Evolutionary conservation across 1,140 invertebrate genomes (phyloP).

Genomic region (Pogonomyrmex californicus): DNA sequence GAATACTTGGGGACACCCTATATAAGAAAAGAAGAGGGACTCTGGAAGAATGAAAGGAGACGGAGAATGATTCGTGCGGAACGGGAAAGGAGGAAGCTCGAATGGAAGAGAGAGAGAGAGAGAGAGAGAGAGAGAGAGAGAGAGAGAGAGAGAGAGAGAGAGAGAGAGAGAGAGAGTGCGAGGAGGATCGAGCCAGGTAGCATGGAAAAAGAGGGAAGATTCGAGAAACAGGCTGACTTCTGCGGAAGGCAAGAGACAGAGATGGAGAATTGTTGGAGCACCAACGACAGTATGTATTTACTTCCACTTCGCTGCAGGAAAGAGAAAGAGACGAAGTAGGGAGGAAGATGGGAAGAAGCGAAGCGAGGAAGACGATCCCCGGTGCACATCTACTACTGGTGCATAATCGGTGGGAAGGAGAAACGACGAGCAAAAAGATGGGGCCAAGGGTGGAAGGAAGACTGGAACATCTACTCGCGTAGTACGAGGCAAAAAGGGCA

Average conservation of each 20-base stretch:
- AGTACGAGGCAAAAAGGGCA: slow-evolving; percentile 53
- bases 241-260: slow-evolving; percentile 8
- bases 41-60: slow-evolving; percentile 14
- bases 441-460: slow-evolving; percentile 24
- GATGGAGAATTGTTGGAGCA: slow-evolving; percentile 51
- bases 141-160: slow-evolving; percentile 36
- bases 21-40: slow-evolving; percentile 2
- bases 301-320: slow-evolving; percentile 25
- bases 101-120: slow-evolving; percentile 41
- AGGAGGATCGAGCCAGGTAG: not conserved
- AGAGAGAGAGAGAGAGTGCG: slow-evolving; percentile 14
- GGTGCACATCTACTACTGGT: slow-evolving; percentile 40
- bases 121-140: too few species aligned
- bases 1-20: not conserved
- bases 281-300: slow-evolving; percentile 53
- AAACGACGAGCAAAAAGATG: slow-evolving; percentile 47
- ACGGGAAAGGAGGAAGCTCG: slow-evolving; percentile 39
- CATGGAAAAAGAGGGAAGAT: slow-evolving; percentile 35
- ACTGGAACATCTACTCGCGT: slow-evolving; percentile 57
- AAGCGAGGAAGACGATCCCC: slow-evolving; percentile 52
- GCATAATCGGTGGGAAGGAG: slow-evolving; percentile 60
- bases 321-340: not conserved
- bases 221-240: slow-evolving; percentile 25
- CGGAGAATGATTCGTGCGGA: slow-evolving; percentile 6
- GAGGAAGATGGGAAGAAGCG: slow-evolving; percentile 33